Percentiles rank a stretch among this genome's conserved stretches.
Conservation (phyloP, 2,113 vertebrate genomes). For the Merops nubicus region DNA sequence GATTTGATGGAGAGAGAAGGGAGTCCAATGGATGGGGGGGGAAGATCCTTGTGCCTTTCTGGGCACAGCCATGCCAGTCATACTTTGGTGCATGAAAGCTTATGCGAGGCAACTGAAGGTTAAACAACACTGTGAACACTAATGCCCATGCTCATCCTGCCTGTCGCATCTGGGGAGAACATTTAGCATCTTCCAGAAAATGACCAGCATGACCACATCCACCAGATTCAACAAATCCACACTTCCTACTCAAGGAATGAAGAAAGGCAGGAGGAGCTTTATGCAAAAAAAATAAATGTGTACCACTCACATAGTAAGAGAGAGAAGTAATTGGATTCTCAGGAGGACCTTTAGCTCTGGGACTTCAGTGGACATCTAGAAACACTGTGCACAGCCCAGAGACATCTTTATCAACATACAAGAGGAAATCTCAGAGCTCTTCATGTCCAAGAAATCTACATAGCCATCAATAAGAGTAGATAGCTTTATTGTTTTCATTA, state of each 20-base stretch:
- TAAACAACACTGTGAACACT: not conserved
- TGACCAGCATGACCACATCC: not conserved
- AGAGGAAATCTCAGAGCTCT: not conserved
- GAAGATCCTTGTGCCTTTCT: not conserved
- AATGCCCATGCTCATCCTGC: not conserved
- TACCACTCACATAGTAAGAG: not conserved
- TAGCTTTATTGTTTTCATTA: constrained; percentile 53
- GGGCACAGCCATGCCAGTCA: not conserved
- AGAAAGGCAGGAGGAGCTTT: not conserved
- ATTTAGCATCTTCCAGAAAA: not conserved
- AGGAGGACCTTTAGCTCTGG: not conserved
- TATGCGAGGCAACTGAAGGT: not conserved
- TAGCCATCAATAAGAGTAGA: constrained; percentile 26
- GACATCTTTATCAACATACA: not conserved
- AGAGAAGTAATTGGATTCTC: not conserved
- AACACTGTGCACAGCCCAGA: not conserved
- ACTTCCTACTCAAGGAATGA: not conserved
- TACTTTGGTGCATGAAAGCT: not conserved
- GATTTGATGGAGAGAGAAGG: not conserved
- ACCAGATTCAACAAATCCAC: not conserved
- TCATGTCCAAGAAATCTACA: not conserved
- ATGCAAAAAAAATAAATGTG: fast-evolving
- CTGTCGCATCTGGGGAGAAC: not conserved
- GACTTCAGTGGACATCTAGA: not conserved
- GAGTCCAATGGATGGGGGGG: fast-evolving